Evolutionary conservation across 92 coral and sea anemone genomes (phyloP).

Genomic region (Porites divaricata): DNA sequence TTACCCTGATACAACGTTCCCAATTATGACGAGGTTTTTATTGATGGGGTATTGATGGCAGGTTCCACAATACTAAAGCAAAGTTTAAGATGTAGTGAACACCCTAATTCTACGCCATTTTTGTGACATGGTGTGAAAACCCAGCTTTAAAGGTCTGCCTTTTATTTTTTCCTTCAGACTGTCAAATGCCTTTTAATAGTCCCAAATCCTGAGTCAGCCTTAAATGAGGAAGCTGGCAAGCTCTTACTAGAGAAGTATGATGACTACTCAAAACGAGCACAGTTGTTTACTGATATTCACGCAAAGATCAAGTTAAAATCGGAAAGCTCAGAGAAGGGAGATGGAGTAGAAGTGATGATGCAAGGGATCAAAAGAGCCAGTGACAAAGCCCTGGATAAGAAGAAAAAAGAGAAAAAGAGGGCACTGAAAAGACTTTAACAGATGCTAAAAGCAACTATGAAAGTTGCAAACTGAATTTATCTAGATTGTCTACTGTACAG

Average conservation of each 20-base stretch:
- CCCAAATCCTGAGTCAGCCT: constrained; percentile 98
- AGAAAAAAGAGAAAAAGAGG: constrained; percentile 97
- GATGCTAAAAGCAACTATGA: not conserved
- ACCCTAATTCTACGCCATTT: not conserved
- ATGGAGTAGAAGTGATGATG: constrained; percentile 54
- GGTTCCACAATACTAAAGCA: no score
- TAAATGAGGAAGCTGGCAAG: constrained; percentile 99
- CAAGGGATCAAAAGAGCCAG: constrained; percentile 94
- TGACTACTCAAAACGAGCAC: constrained; percentile 95
- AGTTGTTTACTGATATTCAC: constrained; percentile 94
- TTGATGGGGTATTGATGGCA: no score
- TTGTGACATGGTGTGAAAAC: not conserved
- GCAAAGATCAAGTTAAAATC: constrained; percentile 78
- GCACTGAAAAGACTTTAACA: constrained; percentile 93
- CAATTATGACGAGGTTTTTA: no score
- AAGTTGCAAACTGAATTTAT: not conserved
- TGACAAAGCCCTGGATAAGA: constrained; percentile 91
- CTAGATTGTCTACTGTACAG: constrained; percentile 42
- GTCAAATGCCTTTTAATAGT: constrained; percentile 95
- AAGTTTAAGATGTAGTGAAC: no score
- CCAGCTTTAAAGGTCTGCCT: no score
- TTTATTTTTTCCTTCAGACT: constrained; percentile 64
- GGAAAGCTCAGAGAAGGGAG: constrained; percentile 56
- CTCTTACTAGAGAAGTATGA: constrained; percentile 93
- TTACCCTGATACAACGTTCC: no score